Base-by-base conservation (phyloP, 2,797 vertebrate genomes). In the Gallinago solitaria region DNA sequence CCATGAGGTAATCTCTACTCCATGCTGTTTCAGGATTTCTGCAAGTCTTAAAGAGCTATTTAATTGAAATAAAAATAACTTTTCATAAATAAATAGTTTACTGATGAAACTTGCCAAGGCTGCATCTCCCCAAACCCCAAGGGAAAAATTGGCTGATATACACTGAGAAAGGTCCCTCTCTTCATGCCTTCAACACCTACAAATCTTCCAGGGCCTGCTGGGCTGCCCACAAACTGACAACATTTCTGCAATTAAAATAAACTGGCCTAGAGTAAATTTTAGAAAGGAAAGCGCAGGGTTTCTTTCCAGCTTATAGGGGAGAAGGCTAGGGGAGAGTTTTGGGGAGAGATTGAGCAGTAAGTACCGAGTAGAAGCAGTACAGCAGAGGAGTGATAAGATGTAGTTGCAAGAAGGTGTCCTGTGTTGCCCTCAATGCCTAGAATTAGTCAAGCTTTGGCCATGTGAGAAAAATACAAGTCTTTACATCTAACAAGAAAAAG, bases 11-110 rank as follows among this genome's bases (percentile, higher is more conserved):
- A 91, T 91, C 32, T 91, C 73, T 90, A 35, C n/a, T 95, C 70
- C 12, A 1, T 64, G 30, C 23, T 82, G 59, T 61, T 76, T 65
- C 56, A 94, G 47, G 51, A 92, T 81, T 96, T 97, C 60, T 96
- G 79, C 83, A 93, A 83, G 56, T 86, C 93, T 95, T 96, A 95
- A 96, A 92, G 84, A 93, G 21, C 64, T 80, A 89, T 92, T 96
- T 87, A 93, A 78, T 19, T 76, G 50, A 91, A 89, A 94, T 87
- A 69, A 82, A 89, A 93, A 93, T 68, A 69, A 54, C 32, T 83
- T 81, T 82, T 94, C 67, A 84, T 93, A 94, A 96, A 95, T 83
- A 95, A 95, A 82, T 54, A 91, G 59, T 93, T 95, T 95, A 56
- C 83, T 94, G 47, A 87, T 51, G 19, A 48, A 75, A 92, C 63